A percentile compares a stretch with the other conserved stretches of the same genome.
phyloP scores from a whole-genome alignment of 2,888 invertebrate genomes.

The Tetrapedia diversipes region DNA sequence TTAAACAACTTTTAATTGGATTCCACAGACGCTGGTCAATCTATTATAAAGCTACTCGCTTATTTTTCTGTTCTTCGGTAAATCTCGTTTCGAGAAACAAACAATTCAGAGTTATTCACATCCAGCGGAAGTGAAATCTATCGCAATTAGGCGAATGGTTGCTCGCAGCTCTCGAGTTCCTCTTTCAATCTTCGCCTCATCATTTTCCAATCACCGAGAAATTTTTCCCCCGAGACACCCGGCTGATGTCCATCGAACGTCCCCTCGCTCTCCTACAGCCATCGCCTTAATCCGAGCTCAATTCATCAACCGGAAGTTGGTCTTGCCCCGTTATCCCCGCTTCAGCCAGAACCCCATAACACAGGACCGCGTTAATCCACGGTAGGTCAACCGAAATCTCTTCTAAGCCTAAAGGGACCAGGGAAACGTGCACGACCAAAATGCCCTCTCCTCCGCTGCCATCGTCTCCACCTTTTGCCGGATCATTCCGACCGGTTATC shows the following conservation, averaged over 20 bases:
- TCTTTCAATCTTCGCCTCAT: background rate
- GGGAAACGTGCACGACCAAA: constrained; percentile 19
- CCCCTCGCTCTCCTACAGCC: constrained; percentile 52
- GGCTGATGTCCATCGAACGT: constrained; percentile 20
- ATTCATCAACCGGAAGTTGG: constrained; percentile 66
- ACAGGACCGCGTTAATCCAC: constrained; percentile 59
- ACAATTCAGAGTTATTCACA: no score
- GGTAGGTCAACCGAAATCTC: constrained; percentile 65
- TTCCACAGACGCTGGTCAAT: background rate
- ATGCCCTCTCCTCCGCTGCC: constrained; percentile 1
- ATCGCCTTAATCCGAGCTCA: constrained; percentile 58
- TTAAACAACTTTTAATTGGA: constrained; percentile 38
- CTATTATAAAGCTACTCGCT: background rate
- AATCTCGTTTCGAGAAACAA: no score
- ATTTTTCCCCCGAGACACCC: background rate
- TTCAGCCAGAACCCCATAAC: constrained; percentile 55
- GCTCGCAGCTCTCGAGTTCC: no score
- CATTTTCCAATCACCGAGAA: background rate
- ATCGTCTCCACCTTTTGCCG: background rate
- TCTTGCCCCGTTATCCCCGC: constrained; percentile 57
- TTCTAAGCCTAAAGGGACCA: constrained; percentile 61
- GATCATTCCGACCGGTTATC: background rate
- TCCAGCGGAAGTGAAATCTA: background rate
- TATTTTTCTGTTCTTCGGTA: background rate
- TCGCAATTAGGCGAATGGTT: background rate